Base-by-base conservation (phyloP, 2,888 invertebrate genomes). In the Leucoma salicis region DNA sequence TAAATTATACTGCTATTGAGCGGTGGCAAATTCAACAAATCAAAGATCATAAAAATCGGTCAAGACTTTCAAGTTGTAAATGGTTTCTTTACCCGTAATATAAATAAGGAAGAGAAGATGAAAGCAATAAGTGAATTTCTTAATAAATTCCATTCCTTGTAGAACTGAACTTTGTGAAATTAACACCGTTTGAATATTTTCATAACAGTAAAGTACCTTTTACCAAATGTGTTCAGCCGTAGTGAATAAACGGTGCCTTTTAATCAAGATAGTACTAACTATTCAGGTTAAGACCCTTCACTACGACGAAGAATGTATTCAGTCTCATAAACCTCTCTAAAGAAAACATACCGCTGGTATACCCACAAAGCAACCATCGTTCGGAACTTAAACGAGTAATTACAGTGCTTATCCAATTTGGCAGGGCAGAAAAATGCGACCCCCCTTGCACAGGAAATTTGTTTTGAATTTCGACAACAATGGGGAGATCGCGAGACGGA, bases 381-480 rank as follows among this genome's bases (percentile, higher is more conserved):
- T 70, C 73, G 64, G 63, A 74, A 76, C 65, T 80, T 79, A 80
- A 84, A 79, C 79, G 79, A 78, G 74, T 85, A 86, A 89, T 89
- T 87, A 84, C 81, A 77, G 84, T 85, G 80, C 82, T 88, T 87
- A 89, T 85, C 86, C 88, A 89, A 87, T 89, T 89, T 86, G 83
- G 83, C 81, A 74, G 78, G 75, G 78, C 79, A 82, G 82, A 85
- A 86, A 86, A 87, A 87, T 74, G 75, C 82, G 87, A 83, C 88
- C 87, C 78, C 82, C 83, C 82, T 78, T 74, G 75, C 70, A 79
- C 81, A 83, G 84, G 84, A 86, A 88, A 89, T 88, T 88, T 88
- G 88, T 88, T 89, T 89, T 82, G 86, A 88, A 87, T 84, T 87
- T 89, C 86, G 79, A 86, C 85, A 87, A 89, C 88, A 89, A 88